phyloP scores from a whole-genome alignment of 2,888 invertebrate genomes.

The Drosophila quinaria region DNA sequence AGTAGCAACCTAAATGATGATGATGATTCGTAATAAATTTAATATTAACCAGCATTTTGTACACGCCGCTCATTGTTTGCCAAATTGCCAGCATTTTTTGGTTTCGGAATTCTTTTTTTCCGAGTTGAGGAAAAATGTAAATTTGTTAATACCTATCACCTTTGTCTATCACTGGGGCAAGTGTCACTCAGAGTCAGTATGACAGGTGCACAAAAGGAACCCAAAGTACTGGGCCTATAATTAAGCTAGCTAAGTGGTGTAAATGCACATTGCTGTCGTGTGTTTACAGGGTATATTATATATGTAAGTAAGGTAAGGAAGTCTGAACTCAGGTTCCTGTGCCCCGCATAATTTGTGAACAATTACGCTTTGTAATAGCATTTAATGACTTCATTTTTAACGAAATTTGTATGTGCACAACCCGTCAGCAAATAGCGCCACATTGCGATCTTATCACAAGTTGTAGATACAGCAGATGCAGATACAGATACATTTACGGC shows the following conservation, averaged over 20 bases:
- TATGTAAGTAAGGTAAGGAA: constrained; percentile 30
- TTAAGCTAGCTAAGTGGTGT: constrained; percentile 74
- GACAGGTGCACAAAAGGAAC: constrained; percentile 68
- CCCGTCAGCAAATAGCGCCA: constrained; percentile 30
- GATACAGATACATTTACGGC: constrained; percentile 5
- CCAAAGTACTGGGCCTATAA: constrained; percentile 60
- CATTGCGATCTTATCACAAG: constrained; percentile 58
- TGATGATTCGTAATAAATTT: constrained; percentile 77
- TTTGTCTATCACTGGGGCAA: constrained; percentile 43
- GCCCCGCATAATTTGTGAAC: constrained; percentile 75
- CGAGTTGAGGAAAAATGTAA: neutral
- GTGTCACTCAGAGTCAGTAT: constrained; percentile 64
- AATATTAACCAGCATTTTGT: constrained; percentile 72
- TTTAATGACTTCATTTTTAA: constrained; percentile 77
- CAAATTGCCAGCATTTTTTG: constrained; percentile 64
- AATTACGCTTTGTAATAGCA: constrained; percentile 81
- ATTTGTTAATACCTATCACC: constrained; percentile 58
- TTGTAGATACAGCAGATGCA: constrained; percentile 18
- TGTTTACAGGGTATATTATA: constrained; percentile 27
- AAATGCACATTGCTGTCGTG: constrained; percentile 65
- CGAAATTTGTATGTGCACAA: constrained; percentile 43
- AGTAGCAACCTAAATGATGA: constrained; percentile 62
- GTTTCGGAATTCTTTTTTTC: neutral
- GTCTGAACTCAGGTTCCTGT: constrained; percentile 43
- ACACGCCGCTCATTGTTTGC: constrained; percentile 30